A percentile compares a stretch with the other conserved stretches of the same genome.
Conservation (phyloP, 2,797 vertebrate species). For the Tarsius wallacei region DNA sequence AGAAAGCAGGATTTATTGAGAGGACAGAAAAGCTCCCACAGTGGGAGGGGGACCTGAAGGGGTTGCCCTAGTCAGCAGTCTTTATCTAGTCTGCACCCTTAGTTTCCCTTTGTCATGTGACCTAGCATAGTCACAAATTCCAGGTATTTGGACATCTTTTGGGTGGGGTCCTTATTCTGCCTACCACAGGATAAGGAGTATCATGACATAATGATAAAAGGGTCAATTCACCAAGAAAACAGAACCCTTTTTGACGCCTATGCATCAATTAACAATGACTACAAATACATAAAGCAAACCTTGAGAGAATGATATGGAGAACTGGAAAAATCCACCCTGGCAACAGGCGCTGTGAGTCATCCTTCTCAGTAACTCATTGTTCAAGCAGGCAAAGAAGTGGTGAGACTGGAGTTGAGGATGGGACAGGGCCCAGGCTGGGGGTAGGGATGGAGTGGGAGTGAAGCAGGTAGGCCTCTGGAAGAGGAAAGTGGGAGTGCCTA, state of each 20-base stretch:
- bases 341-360: accelerated
- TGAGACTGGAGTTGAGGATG: not conserved
- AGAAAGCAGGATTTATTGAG: too few species aligned
- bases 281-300: not conserved
- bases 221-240: not conserved
- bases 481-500: accelerated
- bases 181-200: not conserved
- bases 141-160: not conserved
- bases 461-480: too few species aligned
- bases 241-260: not conserved
- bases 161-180: not conserved
- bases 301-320: not conserved
- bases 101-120: accelerated
- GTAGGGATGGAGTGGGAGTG: accelerated
- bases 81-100: not conserved
- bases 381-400: not conserved
- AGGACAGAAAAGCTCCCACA: too few species aligned
- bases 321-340: accelerated
- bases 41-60: too few species aligned
- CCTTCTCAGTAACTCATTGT: accelerated
- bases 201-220: not conserved
- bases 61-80: not conserved
- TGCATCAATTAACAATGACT: not conserved
- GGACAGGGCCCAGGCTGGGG: accelerated
- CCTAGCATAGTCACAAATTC: accelerated